Evolutionary conservation across 2,797 vertebrate genomes (phyloP).

Genomic region (Malacoctenus gilli): DNA sequence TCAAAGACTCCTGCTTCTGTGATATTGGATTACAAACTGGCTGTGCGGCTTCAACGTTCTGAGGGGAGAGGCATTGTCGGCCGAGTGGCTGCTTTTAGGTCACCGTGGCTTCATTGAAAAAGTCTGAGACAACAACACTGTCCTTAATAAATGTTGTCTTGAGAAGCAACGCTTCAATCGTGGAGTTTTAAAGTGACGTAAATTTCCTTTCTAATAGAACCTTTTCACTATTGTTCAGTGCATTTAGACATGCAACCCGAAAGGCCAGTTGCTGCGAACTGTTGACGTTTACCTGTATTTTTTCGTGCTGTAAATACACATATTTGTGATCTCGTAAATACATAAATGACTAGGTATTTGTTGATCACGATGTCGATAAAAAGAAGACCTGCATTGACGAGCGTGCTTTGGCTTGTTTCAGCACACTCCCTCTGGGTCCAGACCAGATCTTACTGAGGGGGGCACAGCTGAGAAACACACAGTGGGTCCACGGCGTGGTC

Average conservation of each 20-base stretch:
- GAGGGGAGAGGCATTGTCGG: conserved; percentile 16
- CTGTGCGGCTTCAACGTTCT: conserved; percentile 19
- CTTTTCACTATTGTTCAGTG: too few species aligned
- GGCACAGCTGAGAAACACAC: conserved; percentile 96
- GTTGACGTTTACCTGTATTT: too few species aligned
- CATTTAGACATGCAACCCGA: too few species aligned
- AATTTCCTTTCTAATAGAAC: too few species aligned
- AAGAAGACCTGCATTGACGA: not conserved
- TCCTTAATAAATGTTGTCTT: too few species aligned
- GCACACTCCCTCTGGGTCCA: conserved; percentile 91
- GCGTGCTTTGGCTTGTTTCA: conserved; percentile 71
- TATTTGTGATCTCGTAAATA: too few species aligned
- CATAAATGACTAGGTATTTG: too few species aligned
- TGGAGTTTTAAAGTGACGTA: too few species aligned
- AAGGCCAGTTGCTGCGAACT: too few species aligned
- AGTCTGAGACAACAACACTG: too few species aligned
- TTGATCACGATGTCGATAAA: not conserved
- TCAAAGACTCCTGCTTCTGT: conserved; percentile 26
- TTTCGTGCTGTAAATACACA: too few species aligned
- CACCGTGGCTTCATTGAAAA: conserved; percentile 2
- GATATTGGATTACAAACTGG: conserved; percentile 29
- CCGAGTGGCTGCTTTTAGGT: conserved; percentile 5
- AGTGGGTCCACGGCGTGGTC: conserved; percentile 97
- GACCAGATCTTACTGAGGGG: conserved; percentile 98
- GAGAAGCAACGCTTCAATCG: too few species aligned